Conservation (phyloP, 2,888 invertebrate genomes). For the Dolichopus griseipennis region DNA sequence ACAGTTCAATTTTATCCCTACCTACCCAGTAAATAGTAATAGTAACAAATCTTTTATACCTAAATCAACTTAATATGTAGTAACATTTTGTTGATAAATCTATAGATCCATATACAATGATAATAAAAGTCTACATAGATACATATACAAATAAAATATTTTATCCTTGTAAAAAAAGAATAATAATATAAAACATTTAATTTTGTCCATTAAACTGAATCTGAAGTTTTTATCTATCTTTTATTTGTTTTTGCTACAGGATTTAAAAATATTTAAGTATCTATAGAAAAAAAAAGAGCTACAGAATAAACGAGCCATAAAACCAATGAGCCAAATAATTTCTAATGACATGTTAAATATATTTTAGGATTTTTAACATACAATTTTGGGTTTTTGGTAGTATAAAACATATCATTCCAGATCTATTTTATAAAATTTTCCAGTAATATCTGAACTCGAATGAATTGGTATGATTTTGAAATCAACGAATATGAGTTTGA, state of each 20-base stretch:
- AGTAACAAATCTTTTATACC: not conserved
- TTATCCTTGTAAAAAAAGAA: not conserved
- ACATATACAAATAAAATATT: not conserved
- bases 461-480: too few relatives aligned
- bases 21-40: too few relatives aligned
- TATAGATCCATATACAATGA: too few relatives aligned
- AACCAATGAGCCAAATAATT: constrained; percentile 3
- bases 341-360: constrained; percentile 1
- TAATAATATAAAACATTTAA: not conserved
- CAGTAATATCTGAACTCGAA: too few relatives aligned
- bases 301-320: not conserved
- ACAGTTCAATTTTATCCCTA: too few relatives aligned
- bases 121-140: too few relatives aligned
- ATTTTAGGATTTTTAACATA: not conserved
- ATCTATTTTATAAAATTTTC: too few relatives aligned
- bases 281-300: not conserved
- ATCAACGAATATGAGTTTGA: too few relatives aligned
- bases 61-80: not conserved
- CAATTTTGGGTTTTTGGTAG: too few relatives aligned
- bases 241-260: too few relatives aligned
- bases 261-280: not conserved
- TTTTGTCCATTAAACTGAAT: not conserved
- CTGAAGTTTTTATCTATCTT: not conserved
- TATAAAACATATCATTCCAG: too few relatives aligned
- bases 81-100: not conserved